Evolutionary conservation across 2,797 vertebrate species (phyloP).

Genomic region (Etheostoma nigrum): DNA sequence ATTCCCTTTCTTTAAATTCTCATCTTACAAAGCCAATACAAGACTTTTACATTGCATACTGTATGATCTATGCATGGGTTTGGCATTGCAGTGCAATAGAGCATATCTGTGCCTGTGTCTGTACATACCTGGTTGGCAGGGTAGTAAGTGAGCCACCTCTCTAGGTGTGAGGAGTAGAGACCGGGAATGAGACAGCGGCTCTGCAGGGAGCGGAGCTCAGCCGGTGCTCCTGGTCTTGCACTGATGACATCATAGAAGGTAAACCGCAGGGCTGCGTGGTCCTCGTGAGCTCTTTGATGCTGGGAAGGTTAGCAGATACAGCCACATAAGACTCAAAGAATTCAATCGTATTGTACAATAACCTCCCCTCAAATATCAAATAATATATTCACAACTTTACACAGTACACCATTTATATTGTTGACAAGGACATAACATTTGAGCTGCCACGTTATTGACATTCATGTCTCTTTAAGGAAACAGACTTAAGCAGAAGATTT

Average conservation of each 20-base stretch:
- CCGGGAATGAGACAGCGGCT: constrained; percentile 92
- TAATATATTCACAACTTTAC: constrained; percentile 9
- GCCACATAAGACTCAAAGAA: constrained; percentile 25
- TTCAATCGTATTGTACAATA: neutral
- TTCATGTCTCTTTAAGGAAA: constrained; percentile 53
- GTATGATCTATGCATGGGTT: neutral
- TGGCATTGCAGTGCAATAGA: neutral
- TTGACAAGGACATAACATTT: constrained; percentile 30
- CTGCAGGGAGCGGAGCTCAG: constrained; percentile 90
- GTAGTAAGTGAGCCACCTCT: constrained; percentile 92
- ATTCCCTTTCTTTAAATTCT: neutral
- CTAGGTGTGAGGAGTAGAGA: constrained; percentile 92
- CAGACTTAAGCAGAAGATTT: constrained; percentile 20
- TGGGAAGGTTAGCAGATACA: constrained; percentile 59
- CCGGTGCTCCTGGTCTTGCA: constrained; percentile 82
- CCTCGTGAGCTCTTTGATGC: constrained; percentile 97
- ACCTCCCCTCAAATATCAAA: neutral
- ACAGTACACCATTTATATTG: neutral
- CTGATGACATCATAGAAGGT: constrained; percentile 96
- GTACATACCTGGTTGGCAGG: constrained; percentile 90
- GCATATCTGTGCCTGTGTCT: neutral
- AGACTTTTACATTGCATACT: neutral
- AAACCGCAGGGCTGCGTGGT: constrained; percentile 90
- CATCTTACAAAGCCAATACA: neutral
- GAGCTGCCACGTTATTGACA: constrained; percentile 31